Percentiles rank a stretch among this genome's conserved stretches.
phyloP scores from a whole-genome alignment of 2,113 vertebrate species.

The Agapornis roseicollis region DNA sequence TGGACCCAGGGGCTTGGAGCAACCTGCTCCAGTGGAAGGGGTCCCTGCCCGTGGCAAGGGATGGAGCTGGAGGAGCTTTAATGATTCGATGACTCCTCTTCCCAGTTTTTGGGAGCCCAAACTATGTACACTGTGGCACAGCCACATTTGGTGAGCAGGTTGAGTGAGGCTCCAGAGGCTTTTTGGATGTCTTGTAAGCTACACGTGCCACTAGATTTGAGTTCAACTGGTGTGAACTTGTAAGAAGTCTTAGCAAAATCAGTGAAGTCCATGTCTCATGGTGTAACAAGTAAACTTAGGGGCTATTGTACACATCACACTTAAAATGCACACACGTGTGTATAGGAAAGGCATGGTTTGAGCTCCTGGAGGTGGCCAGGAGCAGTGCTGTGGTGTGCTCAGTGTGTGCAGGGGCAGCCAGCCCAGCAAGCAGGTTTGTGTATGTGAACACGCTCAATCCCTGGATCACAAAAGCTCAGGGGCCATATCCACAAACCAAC shows the following conservation, averaged over 20 bases:
- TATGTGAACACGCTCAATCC: not conserved
- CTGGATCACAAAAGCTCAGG: not conserved
- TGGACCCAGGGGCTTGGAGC: not conserved
- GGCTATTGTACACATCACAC: fast-evolving
- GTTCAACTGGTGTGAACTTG: not conserved
- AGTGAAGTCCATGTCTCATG: too few relatives aligned
- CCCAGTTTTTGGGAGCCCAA: fast-evolving
- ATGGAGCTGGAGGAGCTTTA: not conserved
- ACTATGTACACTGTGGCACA: fast-evolving
- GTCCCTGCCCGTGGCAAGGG: too few relatives aligned
- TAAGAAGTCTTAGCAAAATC: not conserved
- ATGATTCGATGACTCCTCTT: not conserved
- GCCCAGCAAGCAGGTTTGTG: not conserved
- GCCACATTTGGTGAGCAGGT: fast-evolving
- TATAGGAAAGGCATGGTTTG: fast-evolving
- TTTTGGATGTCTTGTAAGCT: not conserved
- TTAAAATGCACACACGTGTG: fast-evolving
- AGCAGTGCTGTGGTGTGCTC: not conserved
- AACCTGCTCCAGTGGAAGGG: too few relatives aligned
- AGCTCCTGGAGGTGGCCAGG: not conserved
- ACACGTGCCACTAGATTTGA: not conserved
- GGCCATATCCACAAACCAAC: conserved; percentile 14
- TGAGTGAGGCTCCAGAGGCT: fast-evolving
- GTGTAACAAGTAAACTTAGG: not conserved
- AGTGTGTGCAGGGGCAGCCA: not conserved